phyloP scores from a whole-genome alignment of 2,113 vertebrate genomes.

The Sporophila hypoxantha region DNA sequence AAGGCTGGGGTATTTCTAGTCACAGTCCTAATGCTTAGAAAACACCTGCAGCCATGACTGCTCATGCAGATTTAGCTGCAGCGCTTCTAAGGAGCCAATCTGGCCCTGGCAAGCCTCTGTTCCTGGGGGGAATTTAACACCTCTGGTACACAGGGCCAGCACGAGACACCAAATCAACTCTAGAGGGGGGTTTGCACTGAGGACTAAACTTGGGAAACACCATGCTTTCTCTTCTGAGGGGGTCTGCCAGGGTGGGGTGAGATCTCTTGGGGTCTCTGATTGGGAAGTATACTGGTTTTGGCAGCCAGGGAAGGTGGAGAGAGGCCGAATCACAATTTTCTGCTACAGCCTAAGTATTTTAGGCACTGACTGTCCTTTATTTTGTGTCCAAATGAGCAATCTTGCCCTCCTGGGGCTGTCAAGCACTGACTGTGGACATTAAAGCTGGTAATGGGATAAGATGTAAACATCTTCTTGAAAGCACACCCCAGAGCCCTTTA shows the following conservation, averaged over 20 bases:
- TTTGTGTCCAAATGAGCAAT: background rate
- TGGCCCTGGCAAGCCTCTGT: background rate
- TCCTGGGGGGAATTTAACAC: background rate
- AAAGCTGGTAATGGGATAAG: constrained; percentile 14
- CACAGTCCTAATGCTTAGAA: background rate
- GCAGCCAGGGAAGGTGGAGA: background rate
- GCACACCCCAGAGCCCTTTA: background rate
- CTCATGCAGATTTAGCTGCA: background rate
- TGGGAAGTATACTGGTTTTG: background rate
- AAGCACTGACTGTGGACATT: background rate
- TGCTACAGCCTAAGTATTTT: background rate
- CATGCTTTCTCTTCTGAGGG: background rate
- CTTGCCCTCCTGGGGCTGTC: background rate
- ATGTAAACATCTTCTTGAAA: constrained; percentile 13
- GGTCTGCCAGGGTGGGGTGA: background rate
- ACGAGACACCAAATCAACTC: background rate
- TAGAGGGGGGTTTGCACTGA: background rate
- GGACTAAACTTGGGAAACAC: background rate
- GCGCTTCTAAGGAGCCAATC: background rate
- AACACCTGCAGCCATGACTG: background rate
- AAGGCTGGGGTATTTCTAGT: constrained; percentile 17
- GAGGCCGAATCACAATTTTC: background rate
- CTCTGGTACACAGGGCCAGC: background rate
- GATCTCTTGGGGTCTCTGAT: background rate
- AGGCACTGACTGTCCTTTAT: background rate